Evolutionary conservation across 2,888 invertebrate genomes (phyloP).

Genomic region (Brachyopa scutellaris): DNA sequence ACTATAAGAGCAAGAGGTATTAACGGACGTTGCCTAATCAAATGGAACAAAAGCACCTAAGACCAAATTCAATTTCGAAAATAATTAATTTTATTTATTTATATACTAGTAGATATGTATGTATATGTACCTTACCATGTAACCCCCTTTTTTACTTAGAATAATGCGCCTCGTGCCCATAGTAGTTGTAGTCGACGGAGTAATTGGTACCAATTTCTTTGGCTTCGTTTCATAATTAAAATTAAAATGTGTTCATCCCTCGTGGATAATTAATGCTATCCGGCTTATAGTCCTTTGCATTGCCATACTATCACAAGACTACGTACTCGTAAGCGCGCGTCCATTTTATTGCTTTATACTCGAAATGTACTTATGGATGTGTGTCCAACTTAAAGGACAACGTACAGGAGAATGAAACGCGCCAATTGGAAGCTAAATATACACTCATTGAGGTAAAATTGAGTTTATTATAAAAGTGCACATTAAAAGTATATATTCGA

Average conservation of each 20-base stretch:
- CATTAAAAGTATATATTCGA: constrained; percentile 62
- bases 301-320: neutral
- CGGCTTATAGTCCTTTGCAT: neutral
- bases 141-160: neutral
- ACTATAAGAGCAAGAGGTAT: neutral
- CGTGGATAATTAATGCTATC: constrained; percentile 61
- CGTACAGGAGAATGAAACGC: neutral
- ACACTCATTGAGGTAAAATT: constrained; percentile 13
- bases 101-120: neutral
- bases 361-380: neutral
- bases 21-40: constrained; percentile 28
- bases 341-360: constrained; percentile 51
- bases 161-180: constrained; percentile 30
- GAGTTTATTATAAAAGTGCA: constrained; percentile 41
- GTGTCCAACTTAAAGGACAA: neutral
- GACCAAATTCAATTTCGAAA: constrained; percentile 65
- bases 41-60: constrained; percentile 25
- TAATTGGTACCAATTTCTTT: constrained; percentile 48
- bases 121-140: neutral
- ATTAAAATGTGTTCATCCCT: constrained; percentile 72
- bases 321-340: constrained; percentile 37
- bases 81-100: constrained; percentile 63
- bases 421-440: constrained; percentile 25
- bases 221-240: constrained; percentile 68
- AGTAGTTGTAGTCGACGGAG: too few relatives aligned